Percentiles rank a stretch among this genome's conserved stretches.
phyloP scores from a whole-genome alignment of 2,113 vertebrate genomes.

The Oenanthe oenanthe region DNA sequence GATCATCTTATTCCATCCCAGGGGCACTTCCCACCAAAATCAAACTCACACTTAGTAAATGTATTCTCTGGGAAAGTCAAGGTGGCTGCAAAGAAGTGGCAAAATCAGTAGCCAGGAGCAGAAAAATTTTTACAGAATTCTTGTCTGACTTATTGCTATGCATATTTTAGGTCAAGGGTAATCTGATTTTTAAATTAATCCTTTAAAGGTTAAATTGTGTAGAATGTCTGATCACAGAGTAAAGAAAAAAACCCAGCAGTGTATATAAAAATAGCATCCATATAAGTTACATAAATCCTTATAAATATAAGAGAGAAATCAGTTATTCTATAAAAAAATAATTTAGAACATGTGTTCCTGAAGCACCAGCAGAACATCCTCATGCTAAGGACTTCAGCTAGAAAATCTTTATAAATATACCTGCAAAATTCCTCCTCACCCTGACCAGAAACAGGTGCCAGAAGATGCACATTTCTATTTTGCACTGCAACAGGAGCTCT shows the following conservation, averaged over 20 bases:
- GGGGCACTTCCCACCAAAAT: neutral
- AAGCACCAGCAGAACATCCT: conserved; percentile 64
- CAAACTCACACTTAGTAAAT: conserved; percentile 56
- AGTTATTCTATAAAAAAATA: conserved; percentile 49
- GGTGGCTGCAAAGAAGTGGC: neutral
- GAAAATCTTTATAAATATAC: conserved; percentile 43
- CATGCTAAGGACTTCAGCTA: conserved; percentile 29
- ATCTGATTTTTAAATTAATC: conserved; percentile 22
- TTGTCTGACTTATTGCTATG: conserved; percentile 61
- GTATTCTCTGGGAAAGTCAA: conserved; percentile 38
- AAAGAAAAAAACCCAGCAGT: neutral
- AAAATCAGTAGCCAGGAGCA: conserved; percentile 23
- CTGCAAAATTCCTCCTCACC: conserved; percentile 2
- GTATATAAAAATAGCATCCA: conserved; percentile 70
- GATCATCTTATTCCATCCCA: neutral
- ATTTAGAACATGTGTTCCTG: conserved; percentile 50
- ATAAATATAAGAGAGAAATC: conserved; percentile 72
- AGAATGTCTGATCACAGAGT: neutral
- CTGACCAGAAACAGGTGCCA: neutral
- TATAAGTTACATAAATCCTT: conserved; percentile 68
- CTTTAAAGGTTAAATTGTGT: conserved; percentile 40
- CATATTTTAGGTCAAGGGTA: conserved; percentile 48
- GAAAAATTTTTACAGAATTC: conserved; percentile 1
- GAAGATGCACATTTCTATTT: neutral
- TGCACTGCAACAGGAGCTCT: neutral